Evolutionary conservation across 1,140 invertebrate genomes (phyloP).

Genomic region (Anagrus nilaparvatae): DNA sequence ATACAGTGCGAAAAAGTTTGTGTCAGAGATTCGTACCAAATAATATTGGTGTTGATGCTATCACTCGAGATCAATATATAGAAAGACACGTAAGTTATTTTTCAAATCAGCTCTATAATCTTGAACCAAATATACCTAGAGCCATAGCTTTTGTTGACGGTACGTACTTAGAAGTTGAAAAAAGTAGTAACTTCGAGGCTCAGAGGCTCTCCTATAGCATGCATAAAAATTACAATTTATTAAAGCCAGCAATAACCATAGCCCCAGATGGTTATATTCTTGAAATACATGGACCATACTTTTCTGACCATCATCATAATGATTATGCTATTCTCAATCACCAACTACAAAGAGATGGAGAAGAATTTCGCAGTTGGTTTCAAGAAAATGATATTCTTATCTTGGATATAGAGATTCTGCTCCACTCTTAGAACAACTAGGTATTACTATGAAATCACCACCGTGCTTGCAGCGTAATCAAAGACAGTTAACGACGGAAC

Average conservation of each 20-base stretch:
- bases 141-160: slow-evolving; percentile 7
- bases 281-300: slow-evolving; percentile 14
- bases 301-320: slow-evolving; percentile 11
- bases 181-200: slow-evolving; percentile 6
- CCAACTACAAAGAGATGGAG: slow-evolving; percentile 6
- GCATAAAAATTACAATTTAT: slow-evolving; percentile 13
- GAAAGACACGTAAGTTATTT: slow-evolving; percentile 5
- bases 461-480: neutral
- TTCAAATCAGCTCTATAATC: slow-evolving; percentile 11
- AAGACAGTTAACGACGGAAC: slow-evolving; percentile 11
- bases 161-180: slow-evolving; percentile 12
- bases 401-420: slow-evolving; percentile 11
- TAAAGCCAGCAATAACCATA: slow-evolving; percentile 9
- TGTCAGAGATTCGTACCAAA: too few relatives aligned
- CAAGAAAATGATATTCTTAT: slow-evolving; percentile 10
- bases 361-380: slow-evolving; percentile 9
- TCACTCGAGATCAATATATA: slow-evolving; percentile 8
- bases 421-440: neutral
- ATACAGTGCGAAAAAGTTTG: too few relatives aligned
- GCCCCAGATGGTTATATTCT: slow-evolving; percentile 12
- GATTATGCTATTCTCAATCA: slow-evolving; percentile 11
- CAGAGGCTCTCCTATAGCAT: slow-evolving; percentile 7
- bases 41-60: too few relatives aligned
- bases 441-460: slow-evolving; percentile 9
- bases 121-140: slow-evolving; percentile 2